Conservation (phyloP, 2,888 invertebrate species). For the Carabus problematicus region DNA sequence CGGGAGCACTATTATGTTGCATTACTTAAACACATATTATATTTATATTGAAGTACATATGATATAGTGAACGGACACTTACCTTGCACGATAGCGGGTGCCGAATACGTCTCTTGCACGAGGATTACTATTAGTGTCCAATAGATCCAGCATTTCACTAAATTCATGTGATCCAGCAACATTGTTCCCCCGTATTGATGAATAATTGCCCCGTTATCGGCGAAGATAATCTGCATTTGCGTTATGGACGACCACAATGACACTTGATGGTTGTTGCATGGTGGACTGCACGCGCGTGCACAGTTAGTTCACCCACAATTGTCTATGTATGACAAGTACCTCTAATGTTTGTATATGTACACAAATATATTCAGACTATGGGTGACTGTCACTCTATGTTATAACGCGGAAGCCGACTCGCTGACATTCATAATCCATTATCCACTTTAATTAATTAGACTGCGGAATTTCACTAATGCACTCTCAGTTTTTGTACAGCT, state of each 20-base stretch:
- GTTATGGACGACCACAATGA: not conserved
- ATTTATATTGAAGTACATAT: too few species aligned
- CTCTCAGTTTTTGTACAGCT: not conserved
- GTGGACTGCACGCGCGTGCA: not conserved
- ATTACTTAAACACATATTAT: too few species aligned
- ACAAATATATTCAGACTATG: too few species aligned
- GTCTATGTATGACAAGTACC: not conserved
- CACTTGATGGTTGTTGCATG: slow-evolving; percentile 1
- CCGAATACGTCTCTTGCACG: slow-evolving; percentile 4
- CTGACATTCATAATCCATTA: slow-evolving; percentile 4
- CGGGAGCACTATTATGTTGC: too few species aligned
- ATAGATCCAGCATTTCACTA: slow-evolving; percentile 25
- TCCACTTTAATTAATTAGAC: slow-evolving; percentile 12
- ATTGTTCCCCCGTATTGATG: slow-evolving; percentile 23
- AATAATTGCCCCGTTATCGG: slow-evolving; percentile 22
- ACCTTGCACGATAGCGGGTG: slow-evolving; percentile 29
- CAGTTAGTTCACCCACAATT: not conserved
- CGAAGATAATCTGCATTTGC: slow-evolving; percentile 7
- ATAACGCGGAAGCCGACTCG: too few species aligned
- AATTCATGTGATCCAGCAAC: slow-evolving; percentile 22
- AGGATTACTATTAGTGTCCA: slow-evolving; percentile 27
- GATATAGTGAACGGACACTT: slow-evolving; percentile 15
- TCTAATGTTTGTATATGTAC: not conserved
- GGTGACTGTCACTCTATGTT: too few species aligned
- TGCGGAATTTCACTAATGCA: slow-evolving; percentile 6